A percentile compares a stretch with the other conserved stretches of the same genome.
phyloP scores from a whole-genome alignment of 2,113 vertebrate genomes.

The Megaceryle maxima region DNA sequence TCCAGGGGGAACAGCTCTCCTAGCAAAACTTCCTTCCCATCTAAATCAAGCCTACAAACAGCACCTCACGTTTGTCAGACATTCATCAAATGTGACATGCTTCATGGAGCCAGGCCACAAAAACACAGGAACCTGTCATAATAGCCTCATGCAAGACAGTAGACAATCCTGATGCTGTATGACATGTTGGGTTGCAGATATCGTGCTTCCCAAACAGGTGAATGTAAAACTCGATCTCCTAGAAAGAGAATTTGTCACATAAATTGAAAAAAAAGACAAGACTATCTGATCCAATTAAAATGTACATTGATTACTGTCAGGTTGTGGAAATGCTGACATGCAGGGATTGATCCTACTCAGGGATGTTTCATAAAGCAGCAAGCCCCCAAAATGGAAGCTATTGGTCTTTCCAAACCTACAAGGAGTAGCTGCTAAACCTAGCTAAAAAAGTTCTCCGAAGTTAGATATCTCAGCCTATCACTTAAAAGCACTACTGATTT shows the following conservation, averaged over 20 bases:
- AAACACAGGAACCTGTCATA: slow-evolving; percentile 30
- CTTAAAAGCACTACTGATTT: not conserved
- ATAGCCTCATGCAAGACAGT: slow-evolving; percentile 9
- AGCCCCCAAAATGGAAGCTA: not conserved
- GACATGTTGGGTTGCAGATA: not conserved
- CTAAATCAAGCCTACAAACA: slow-evolving; percentile 66
- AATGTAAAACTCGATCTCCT: not conserved
- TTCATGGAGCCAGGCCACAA: slow-evolving; percentile 47
- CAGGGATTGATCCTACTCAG: not conserved
- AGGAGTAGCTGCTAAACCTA: not conserved
- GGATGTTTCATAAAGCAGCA: not conserved
- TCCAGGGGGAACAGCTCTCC: slow-evolving; percentile 23
- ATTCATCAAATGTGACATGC: slow-evolving; percentile 67
- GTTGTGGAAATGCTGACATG: not conserved
- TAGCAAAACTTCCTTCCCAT: slow-evolving; percentile 48
- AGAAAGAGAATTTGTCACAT: not conserved
- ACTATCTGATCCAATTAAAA: not conserved
- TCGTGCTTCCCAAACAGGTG: not conserved
- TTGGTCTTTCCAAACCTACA: not conserved
- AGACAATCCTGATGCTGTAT: not conserved
- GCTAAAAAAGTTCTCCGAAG: not conserved
- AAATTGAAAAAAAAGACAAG: not conserved
- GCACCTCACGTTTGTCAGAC: slow-evolving; percentile 67
- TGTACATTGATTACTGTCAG: slow-evolving; percentile 5
- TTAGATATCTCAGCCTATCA: not conserved